Base-by-base conservation (phyloP, 1,140 invertebrate genomes). In the Drosophila lacertosa region DNA sequence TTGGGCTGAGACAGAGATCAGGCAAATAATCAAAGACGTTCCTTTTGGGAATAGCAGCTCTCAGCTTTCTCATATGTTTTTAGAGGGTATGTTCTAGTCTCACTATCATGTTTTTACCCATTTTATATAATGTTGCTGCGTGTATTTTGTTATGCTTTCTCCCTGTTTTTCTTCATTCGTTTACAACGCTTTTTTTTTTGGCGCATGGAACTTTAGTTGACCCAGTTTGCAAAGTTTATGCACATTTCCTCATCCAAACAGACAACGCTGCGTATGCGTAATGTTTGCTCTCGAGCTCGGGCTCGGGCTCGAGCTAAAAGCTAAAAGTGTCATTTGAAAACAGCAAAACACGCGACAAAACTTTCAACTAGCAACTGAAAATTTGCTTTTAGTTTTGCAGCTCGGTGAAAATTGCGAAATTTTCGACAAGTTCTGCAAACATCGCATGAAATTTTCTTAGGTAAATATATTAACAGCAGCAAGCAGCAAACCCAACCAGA, bases 191-290 rank as follows among this genome's bases (percentile, higher is more conserved):
- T 20, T 16, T 47, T 40, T n/a, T 44, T 48, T 57, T 9, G 22
- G 24, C 20, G 47, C 13, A 29, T 48, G 40, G 32, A 66, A 71
- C 62, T 71, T 66, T 40, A 59, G 67, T 37, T 71, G 68, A 71
- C 68, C 68, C 54, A 71, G 62, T 66, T 66, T 71, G 32, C 54
- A 71, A 71, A 71, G 47, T 71, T 66, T 71, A 59, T 70, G 68
- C 62, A 69, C 58, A 69, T 53, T 69, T 62, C 58, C 53, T n/a
- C 53, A 54, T 62, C 32, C 60, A 54, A 71, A 66, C 65, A 83
- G 82, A 81, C 81, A 86, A 74, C 77, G 39, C 44, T 64, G 81
- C 81, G 81, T 88, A 88, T 86, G 82, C 57, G 77, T 86, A 81
- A 81, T 88, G 54, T 70, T 72, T 72, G 69, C 55, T 20, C n/a